Conservation (phyloP, 2,797 vertebrate species). For the Intellagama lesueurii region DNA sequence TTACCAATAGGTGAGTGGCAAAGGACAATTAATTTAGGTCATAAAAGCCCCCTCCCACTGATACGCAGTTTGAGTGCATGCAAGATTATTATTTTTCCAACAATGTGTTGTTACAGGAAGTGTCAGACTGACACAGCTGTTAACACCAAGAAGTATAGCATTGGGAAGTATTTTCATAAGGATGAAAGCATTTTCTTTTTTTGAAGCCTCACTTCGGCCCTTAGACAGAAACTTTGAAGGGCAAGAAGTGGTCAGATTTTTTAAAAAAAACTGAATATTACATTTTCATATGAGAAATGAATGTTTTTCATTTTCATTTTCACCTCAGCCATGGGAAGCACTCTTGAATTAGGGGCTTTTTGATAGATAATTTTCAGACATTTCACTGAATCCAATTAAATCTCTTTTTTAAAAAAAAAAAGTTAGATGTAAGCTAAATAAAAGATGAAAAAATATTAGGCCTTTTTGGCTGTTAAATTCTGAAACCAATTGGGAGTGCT, state of each 20-base stretch:
- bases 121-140: background rate
- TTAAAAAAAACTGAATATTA: background rate
- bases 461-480: background rate
- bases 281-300: background rate
- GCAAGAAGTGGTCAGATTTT: background rate
- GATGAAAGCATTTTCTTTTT: background rate
- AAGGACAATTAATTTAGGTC: no score
- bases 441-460: constrained; percentile 11
- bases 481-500: background rate
- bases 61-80: no score
- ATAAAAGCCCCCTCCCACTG: no score
- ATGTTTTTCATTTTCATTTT: background rate
- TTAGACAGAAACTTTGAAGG: background rate
- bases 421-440: constrained; percentile 6
- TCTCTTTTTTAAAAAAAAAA: background rate
- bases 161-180: background rate
- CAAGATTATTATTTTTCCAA: no score
- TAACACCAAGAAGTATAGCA: background rate
- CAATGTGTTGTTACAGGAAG: background rate
- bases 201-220: background rate
- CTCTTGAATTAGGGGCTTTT: background rate
- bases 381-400: background rate
- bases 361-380: background rate
- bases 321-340: background rate
- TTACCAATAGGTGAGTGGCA: no score